These are phyloP conservation scores for Drosophila cognata DNA, from an alignment of 2,888 invertebrate genomes.

Conservation along the genomic window DNA sequence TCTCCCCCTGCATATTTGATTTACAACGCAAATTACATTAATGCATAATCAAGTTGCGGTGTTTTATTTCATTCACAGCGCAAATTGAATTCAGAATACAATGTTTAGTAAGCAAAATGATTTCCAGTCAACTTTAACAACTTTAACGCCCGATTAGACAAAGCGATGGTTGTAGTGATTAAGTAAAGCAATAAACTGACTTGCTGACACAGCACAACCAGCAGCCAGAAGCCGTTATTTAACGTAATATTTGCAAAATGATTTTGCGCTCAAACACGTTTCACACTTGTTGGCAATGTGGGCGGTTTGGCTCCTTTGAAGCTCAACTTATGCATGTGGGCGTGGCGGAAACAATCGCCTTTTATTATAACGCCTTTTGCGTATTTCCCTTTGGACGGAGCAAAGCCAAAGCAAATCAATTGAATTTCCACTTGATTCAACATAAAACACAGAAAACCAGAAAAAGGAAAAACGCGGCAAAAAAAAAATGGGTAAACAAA, in stretches of 20 bases:
- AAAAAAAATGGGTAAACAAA: constrained; percentile 14
- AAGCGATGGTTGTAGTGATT: constrained; percentile 14
- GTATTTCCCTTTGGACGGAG: constrained; percentile 39
- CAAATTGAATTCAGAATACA: constrained; percentile 1
- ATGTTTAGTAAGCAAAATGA: constrained; percentile 37
- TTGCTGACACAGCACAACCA: constrained; percentile 46
- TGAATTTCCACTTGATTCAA: constrained; percentile 79
- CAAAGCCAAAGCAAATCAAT: constrained; percentile 77
- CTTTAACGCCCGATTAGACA: constrained; percentile 45
- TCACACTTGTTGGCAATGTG: constrained; percentile 46
- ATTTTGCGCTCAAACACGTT: constrained; percentile 58
- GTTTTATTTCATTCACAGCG: neutral
- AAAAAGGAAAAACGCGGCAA: constrained; percentile 18
- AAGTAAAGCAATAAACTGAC: constrained; percentile 4
- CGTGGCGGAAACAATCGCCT: constrained; percentile 22
- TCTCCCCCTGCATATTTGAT: constrained; percentile 5
- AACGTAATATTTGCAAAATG: constrained; percentile 57
- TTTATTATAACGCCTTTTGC: constrained; percentile 61
- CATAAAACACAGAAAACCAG: constrained; percentile 61
- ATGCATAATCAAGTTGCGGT: constrained; percentile 29
- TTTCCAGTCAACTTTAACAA: constrained; percentile 35
- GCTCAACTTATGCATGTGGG: constrained; percentile 44
- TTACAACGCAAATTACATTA: constrained; percentile 27
- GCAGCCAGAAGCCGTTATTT: constrained; percentile 26
- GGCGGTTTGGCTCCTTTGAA: constrained; percentile 58